These are phyloP conservation scores for Brachionus asplanchnoidis DNA, from an alignment of 1,140 invertebrate genomes.

Conservation along the genomic window DNA sequence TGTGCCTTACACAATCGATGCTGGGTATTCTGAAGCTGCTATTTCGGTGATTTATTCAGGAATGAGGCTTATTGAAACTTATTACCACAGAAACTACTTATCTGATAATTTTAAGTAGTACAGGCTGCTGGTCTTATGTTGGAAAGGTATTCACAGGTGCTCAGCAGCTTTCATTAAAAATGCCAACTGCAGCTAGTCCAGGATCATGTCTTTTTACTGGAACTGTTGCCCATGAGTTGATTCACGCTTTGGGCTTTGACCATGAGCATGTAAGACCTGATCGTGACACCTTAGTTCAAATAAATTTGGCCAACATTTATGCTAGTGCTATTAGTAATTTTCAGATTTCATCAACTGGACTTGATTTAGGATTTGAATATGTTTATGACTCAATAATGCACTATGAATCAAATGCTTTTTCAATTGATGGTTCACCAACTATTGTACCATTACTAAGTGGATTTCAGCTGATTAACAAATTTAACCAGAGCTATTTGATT, in stretches of 20 bases:
- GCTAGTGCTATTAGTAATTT: neutral
- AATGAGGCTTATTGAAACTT: neutral
- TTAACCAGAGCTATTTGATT: neutral
- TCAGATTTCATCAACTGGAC: neutral
- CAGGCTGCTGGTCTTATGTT: neutral
- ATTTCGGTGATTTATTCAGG: neutral
- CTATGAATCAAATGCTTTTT: conserved; percentile 73
- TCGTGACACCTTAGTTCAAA: conserved; percentile 67
- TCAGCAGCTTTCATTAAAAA: neutral
- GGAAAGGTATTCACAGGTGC: neutral
- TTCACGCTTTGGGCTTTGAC: conserved; percentile 97
- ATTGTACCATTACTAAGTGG: conserved; percentile 31
- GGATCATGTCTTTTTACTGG: conserved; percentile 58
- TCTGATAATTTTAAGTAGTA: neutral
- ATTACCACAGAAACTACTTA: neutral
- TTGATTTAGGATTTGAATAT: conserved; percentile 57
- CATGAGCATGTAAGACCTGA: conserved; percentile 96
- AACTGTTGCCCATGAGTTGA: conserved; percentile 95
- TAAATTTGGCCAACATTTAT: neutral
- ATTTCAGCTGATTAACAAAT: neutral
- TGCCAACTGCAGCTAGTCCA: neutral
- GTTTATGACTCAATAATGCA: conserved; percentile 80
- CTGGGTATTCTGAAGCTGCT: neutral
- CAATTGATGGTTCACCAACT: conserved; percentile 64
- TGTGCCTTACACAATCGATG: neutral